phyloP scores from a whole-genome alignment of 2,888 invertebrate species.

The Cabera pusaria region DNA sequence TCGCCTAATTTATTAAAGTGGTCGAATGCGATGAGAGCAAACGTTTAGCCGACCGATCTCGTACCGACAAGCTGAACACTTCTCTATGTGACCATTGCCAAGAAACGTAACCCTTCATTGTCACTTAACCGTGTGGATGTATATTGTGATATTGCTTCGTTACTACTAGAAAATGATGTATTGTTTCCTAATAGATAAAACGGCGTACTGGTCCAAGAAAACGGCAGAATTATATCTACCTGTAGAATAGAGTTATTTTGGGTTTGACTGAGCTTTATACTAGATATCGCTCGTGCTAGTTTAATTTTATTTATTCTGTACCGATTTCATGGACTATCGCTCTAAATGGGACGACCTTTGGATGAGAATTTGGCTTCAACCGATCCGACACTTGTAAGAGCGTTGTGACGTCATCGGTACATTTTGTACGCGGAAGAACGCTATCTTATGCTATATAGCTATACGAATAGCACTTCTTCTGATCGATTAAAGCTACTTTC shows the following conservation, averaged over 20 bases:
- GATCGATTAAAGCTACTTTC: conserved; percentile 1
- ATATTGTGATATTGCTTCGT: conserved; percentile 21
- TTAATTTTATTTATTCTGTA: conserved; percentile 19
- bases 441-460: too few species aligned
- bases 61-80: too few species aligned
- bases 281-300: conserved; percentile 23
- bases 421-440: background rate
- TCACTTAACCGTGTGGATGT: conserved; percentile 9
- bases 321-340: conserved; percentile 9
- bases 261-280: conserved; percentile 21
- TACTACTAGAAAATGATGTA: conserved; percentile 32
- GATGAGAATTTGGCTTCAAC: background rate
- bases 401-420: background rate
- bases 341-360: conserved; percentile 4
- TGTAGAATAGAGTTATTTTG: conserved; percentile 14
- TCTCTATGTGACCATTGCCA: conserved; percentile 17
- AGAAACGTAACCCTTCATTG: conserved; percentile 3
- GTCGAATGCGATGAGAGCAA: too few species aligned
- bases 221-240: conserved; percentile 5
- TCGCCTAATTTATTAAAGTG: too few species aligned
- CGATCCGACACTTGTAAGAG: conserved; percentile 1
- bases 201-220: conserved; percentile 7
- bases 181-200: conserved; percentile 18
- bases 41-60: too few species aligned
- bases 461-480: background rate